phyloP scores from a whole-genome alignment of 1,140 invertebrate species.

The Drosophila sp. region DNA sequence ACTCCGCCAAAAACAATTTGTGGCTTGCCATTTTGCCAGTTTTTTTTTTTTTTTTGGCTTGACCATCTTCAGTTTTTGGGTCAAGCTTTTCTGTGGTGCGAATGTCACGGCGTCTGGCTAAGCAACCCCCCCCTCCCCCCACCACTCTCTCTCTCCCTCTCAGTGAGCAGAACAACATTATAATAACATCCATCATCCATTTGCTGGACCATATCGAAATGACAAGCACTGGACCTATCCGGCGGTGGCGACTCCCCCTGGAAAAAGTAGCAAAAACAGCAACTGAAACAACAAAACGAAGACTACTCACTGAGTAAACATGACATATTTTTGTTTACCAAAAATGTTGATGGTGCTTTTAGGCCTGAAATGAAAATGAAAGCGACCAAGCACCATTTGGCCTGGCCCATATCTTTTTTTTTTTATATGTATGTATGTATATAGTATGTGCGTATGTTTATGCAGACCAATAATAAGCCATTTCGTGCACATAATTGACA shows the following conservation, averaged over 20 bases:
- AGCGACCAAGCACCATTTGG: conserved; percentile 70
- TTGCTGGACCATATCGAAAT: conserved; percentile 52
- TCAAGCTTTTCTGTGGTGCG: conserved; percentile 33
- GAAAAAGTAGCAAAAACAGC: conserved; percentile 42
- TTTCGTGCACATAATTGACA: conserved; percentile 79
- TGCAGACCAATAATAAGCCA: conserved; percentile 77
- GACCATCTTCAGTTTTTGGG: conserved; percentile 42
- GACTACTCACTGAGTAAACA: conserved; percentile 69
- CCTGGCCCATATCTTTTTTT: conserved; percentile 32
- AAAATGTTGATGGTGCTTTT: conserved; percentile 67
- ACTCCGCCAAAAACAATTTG: conserved; percentile 14
- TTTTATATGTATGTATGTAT: neutral
- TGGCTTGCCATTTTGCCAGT: neutral
- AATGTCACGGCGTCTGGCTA: conserved; percentile 43
- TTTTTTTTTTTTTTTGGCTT: neutral
- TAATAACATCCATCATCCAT: conserved; percentile 75
- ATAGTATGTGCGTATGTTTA: conserved; percentile 40
- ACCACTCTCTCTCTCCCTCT: neutral
- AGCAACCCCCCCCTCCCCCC: conserved; percentile 27
- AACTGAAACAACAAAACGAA: conserved; percentile 47
- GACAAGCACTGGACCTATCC: conserved; percentile 44
- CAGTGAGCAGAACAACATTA: conserved; percentile 49
- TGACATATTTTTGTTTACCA: conserved; percentile 70
- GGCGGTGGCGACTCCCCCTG: too few relatives aligned
- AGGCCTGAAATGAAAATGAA: conserved; percentile 54